Conservation (phyloP, 2,888 invertebrate species). For the Heliconius charithonia region DNA sequence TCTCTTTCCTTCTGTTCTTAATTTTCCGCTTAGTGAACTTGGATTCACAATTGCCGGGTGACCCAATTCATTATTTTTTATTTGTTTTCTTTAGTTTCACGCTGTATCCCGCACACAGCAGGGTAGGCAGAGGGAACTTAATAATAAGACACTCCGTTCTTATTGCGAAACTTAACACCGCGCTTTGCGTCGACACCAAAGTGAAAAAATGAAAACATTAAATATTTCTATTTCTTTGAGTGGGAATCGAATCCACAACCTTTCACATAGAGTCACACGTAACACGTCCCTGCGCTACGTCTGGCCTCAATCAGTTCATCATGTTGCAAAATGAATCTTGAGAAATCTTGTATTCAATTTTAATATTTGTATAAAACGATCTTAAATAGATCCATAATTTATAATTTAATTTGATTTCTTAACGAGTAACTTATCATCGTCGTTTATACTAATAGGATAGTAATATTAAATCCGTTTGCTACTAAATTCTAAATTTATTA, state of each 20-base stretch:
- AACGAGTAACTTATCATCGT: neutral
- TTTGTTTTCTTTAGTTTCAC: neutral
- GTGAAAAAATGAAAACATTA: too few species aligned
- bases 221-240: too few species aligned
- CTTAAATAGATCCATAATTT: neutral
- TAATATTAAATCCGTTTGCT: neutral
- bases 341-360: neutral
- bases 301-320: too few species aligned
- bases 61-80: neutral
- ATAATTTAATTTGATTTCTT: neutral
- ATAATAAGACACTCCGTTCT: neutral
- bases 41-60: neutral
- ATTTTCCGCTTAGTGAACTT: neutral
- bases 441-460: neutral
- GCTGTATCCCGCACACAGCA: neutral
- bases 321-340: neutral
- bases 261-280: too few species aligned
- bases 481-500: constrained; percentile 9
- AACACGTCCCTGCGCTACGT: too few species aligned
- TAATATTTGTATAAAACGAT: neutral
- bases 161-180: too few species aligned
- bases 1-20: neutral
- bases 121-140: neutral
- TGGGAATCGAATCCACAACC: too few species aligned
- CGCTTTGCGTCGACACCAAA: too few species aligned